Evolutionary conservation across 35 echinoderm and acorn worm genomes (phyloP), one percentile per base, ranked within the genome.

Genomic region (Apostichopus californicus): DNA sequence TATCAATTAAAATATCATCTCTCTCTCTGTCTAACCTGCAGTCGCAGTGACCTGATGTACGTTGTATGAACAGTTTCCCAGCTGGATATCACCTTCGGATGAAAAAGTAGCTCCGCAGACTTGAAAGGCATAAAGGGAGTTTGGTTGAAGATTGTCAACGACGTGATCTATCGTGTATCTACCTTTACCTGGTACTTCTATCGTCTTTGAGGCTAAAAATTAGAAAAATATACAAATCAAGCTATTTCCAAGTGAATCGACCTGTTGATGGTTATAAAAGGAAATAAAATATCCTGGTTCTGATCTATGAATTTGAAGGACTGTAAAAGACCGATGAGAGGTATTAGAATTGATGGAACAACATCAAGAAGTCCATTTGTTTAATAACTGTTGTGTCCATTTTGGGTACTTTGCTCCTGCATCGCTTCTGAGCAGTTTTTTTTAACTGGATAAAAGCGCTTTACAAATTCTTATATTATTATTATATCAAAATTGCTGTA

Each of bases 71-170:
- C 80, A 92, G 61, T 96, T 92, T 0, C 95, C 95, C 22, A 56
- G 73, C 92, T 96, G 95, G 55, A 78, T 91, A 66, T 94, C 61
- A 8, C 81, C n/a, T 65, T 90, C 95, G 61, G 92, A 94, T 75
- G 92, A 94, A 77, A 94, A n/a, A 5, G 93, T 96, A 4, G 93
- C 85, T 9, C 81, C 93, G 26, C 90, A 82, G 13, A 96, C 93
- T 23, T 92, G 90, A 34, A 96, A 86, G 60, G 58, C 46, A 25
- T 94, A 96, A 6, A 73, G 55, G 11, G 95, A 92, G 15, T 88
- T 56, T 14, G 95, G 95, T 63, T 75, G 21, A 3, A 96, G 93
- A 10, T 57, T 79, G 9, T 20, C 26, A 18, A 96, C 61, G 24
- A 78, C 88, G 8, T 81, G 79, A 9, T 87, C 90, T 52, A 94